Evolutionary conservation across 2,888 invertebrate genomes (phyloP).

Genomic region (Erebia palarica): DNA sequence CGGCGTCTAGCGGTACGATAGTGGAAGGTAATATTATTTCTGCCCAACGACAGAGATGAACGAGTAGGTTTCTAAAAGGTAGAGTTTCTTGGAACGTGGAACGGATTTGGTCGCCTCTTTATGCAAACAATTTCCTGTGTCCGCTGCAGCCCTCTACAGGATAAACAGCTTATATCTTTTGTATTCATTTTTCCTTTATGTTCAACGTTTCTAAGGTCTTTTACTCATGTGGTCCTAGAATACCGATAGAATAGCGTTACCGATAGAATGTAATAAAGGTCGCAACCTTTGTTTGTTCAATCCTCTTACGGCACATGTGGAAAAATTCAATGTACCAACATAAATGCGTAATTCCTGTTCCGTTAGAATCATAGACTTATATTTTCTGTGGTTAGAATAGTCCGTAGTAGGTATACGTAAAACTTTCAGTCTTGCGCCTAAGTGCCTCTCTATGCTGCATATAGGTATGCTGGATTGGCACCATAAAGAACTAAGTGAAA

Average conservation of each 20-base stretch:
- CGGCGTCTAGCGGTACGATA: too few relatives aligned
- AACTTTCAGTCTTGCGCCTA: too few relatives aligned
- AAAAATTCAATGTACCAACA: too few relatives aligned
- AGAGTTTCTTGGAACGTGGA: not conserved
- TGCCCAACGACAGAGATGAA: not conserved
- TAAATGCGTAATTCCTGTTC: too few relatives aligned
- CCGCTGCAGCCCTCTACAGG: not conserved
- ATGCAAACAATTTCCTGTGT: not conserved
- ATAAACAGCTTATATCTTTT: constrained; percentile 2
- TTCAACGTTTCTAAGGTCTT: not conserved
- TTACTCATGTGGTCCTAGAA: not conserved
- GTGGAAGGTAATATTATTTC: not conserved
- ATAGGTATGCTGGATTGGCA: too few relatives aligned
- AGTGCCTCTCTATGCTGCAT: too few relatives aligned
- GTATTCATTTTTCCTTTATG: not conserved
- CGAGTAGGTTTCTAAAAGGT: not conserved
- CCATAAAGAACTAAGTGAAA: too few relatives aligned
- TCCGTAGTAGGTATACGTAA: too few relatives aligned
- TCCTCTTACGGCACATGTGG: not conserved
- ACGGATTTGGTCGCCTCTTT: not conserved
- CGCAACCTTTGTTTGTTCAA: too few relatives aligned
- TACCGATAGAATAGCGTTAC: not conserved
- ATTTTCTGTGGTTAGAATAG: too few relatives aligned
- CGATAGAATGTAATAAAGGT: too few relatives aligned
- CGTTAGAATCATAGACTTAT: too few relatives aligned